Conservation (phyloP, 92 coral and sea anemone species). For the Bergia sp. region DNA sequence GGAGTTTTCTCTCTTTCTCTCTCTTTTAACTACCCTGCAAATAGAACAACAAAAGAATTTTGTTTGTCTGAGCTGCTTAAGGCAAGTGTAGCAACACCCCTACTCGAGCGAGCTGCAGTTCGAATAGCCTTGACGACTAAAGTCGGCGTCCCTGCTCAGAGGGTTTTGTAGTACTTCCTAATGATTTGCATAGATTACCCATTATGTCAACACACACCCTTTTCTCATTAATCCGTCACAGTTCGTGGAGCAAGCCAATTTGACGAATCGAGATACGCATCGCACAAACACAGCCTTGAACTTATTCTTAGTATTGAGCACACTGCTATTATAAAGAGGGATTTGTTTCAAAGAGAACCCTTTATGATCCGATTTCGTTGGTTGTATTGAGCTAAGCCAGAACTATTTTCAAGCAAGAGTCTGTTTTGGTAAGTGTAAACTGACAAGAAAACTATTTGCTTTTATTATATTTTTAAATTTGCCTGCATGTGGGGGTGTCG, state of each 20-base stretch:
- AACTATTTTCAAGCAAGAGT: background rate
- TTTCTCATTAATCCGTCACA: constrained; percentile 36
- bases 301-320: background rate
- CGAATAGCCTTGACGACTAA: constrained; percentile 40
- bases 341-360: background rate
- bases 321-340: background rate
- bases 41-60: background rate
- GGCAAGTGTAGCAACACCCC: constrained; percentile 15
- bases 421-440: constrained; percentile 1
- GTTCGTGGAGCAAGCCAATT: constrained; percentile 41
- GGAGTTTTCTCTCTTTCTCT: background rate
- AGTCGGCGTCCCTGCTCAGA: constrained; percentile 32
- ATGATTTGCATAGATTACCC: constrained; percentile 36
- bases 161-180: constrained; percentile 24
- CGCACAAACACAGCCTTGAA: constrained; percentile 1
- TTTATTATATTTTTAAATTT: background rate
- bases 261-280: constrained; percentile 30
- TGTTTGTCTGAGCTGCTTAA: background rate
- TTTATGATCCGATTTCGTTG: background rate
- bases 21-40: constrained; percentile 18
- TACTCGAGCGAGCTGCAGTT: constrained; percentile 3
- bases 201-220: constrained; percentile 45
- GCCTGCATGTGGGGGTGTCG: background rate
- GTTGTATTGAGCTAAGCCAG: constrained; percentile 30
- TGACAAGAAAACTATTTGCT: background rate